Evolutionary conservation across 2,888 invertebrate genomes (phyloP).

Genomic region (Harmothoe impar): DNA sequence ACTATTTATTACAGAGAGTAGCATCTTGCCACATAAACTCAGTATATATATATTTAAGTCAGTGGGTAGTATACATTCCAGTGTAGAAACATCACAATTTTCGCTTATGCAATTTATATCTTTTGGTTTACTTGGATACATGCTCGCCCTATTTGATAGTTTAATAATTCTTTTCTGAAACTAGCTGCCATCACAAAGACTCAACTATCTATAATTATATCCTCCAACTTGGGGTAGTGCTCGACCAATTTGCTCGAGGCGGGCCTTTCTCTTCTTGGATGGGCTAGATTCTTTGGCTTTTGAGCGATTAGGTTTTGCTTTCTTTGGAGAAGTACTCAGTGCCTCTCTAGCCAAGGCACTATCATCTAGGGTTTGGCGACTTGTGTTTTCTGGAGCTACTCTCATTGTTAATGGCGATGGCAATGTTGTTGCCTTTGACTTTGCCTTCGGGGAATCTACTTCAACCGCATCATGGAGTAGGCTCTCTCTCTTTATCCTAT

Average conservation of each 20-base stretch:
- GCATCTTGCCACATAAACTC: too few relatives aligned
- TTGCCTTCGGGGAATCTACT: neutral
- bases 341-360: neutral
- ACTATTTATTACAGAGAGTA: too few relatives aligned
- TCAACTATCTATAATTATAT: neutral
- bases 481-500: neutral
- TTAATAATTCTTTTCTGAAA: too few relatives aligned
- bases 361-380: neutral
- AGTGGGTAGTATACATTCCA: too few relatives aligned
- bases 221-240: slow-evolving; percentile 28
- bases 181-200: too few relatives aligned
- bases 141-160: too few relatives aligned
- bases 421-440: neutral
- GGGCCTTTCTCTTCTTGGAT: neutral
- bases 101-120: too few relatives aligned
- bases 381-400: neutral
- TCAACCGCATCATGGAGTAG: neutral
- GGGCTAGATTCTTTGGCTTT: neutral
- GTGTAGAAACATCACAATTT: too few relatives aligned
- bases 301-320: neutral
- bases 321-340: neutral
- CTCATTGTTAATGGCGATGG: neutral
- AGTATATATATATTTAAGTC: too few relatives aligned
- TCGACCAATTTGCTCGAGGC: neutral
- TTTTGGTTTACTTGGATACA: too few relatives aligned